Evolutionary conservation across 2,888 invertebrate genomes (phyloP), one percentile per base, ranked within the genome.

Genomic region (Harpagoxenus sublaevis): DNA sequence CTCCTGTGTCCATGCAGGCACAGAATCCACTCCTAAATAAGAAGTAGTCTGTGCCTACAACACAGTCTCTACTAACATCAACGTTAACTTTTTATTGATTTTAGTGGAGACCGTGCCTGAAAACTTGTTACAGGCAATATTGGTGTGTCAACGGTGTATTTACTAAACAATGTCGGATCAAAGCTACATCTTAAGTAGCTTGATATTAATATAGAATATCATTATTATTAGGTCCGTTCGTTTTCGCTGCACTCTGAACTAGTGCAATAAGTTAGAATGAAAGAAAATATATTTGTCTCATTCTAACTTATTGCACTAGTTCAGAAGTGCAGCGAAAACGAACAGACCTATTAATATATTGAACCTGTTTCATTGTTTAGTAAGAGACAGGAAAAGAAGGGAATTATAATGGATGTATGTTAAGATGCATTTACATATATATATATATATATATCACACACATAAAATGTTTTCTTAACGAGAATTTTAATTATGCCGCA

Each of bases 31-130:
- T 95, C 95, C 96, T 95, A 85, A 66, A 45, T 55, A 88, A 95
- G 96, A 95, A 96, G 95, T 96, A 95, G 96, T 96, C 96, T 95
- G 95, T 96, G 96, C 95, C 96, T 96, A 95, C 94, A 92, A 92
- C 94, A 94, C 95, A 95, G 94, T 94, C 94, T 93, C 92, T 86
- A 90, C 87, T 88, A 90, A 92, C n/a, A 92, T 91, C 92, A 88
- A 89, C 39, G 65, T 53, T 78, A 70, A 66, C 60, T 57, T 71
- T 81, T 65, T 83, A 86, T 89, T 89, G 92, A 89, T 94, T 92
- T 89, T 89, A 89, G 89, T 84, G 86, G 93, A 95, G 94, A 95
- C 95, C 95, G 95, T 95, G 96, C 96, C 96, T 96, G 96, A 96
- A 96, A 96, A 96, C 96, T 96, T 96, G 96, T 95, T 95, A 95